These are phyloP conservation scores for Charina bottae DNA, from an alignment of 2,113 vertebrate genomes.

Conservation along the genomic window DNA sequence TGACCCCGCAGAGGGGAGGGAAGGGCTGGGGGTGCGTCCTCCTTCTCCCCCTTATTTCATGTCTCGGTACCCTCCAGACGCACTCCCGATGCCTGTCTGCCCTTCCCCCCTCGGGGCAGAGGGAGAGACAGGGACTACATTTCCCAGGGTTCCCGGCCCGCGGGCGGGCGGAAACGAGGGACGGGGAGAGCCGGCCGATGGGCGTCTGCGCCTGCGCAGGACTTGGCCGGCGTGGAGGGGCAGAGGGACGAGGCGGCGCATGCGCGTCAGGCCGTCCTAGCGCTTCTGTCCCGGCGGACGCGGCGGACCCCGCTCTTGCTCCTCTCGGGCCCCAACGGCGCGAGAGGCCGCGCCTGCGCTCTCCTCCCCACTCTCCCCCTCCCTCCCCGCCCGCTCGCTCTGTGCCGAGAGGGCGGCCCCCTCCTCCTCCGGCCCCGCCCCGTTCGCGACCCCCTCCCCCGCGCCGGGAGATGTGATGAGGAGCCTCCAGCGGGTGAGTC, in stretches of 20 bases:
- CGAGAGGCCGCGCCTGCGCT: neutral
- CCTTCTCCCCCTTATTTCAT: neutral
- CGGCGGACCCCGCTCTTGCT: neutral
- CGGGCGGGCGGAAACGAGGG: neutral
- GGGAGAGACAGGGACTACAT: neutral
- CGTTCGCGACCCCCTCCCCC: too few species aligned
- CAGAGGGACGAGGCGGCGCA: neutral
- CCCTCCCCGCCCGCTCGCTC: neutral
- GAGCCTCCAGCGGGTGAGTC: slow-evolving; percentile 11
- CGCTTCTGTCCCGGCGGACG: neutral
- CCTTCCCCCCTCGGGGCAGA: neutral
- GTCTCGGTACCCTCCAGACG: neutral
- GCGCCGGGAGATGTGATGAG: slow-evolving; percentile 30
- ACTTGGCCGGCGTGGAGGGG: neutral
- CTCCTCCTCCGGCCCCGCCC: neutral
- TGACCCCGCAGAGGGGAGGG: neutral
- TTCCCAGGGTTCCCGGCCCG: neutral
- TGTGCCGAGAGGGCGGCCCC: neutral
- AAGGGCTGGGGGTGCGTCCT: neutral
- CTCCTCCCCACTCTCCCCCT: neutral
- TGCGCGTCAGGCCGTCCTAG: neutral
- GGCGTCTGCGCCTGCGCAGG: neutral
- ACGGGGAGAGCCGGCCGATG: neutral
- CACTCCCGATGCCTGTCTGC: neutral
- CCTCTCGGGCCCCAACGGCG: neutral